These are phyloP conservation scores for Umimayanthus chanpuru DNA, from an alignment of 92 coral and sea anemone species.

Conservation along the genomic window DNA sequence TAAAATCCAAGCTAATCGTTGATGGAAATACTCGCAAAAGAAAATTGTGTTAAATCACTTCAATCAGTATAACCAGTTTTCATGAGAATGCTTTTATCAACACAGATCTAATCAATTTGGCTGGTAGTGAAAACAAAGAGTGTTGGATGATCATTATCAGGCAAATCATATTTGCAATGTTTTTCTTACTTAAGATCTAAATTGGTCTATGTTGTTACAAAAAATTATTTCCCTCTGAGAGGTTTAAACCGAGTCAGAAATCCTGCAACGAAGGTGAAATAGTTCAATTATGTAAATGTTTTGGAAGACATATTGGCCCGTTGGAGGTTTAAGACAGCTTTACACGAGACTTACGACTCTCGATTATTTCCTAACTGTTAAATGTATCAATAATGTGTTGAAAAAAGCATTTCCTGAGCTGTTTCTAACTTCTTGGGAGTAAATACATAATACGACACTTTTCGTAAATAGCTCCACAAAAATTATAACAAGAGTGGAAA, in stretches of 20 bases:
- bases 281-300: background rate
- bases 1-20: background rate
- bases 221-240: background rate
- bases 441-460: background rate
- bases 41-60: background rate
- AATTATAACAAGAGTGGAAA: background rate
- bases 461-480: background rate
- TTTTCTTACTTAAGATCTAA: background rate
- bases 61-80: background rate
- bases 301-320: too few relatives aligned
- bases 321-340: background rate
- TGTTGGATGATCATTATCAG: background rate
- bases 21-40: background rate
- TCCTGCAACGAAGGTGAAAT: background rate
- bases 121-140: too few relatives aligned
- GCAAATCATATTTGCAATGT: background rate
- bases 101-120: background rate
- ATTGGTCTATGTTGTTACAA: background rate
- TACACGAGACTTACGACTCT: background rate
- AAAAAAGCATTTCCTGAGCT: background rate
- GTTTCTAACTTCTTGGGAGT: background rate
- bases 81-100: too few relatives aligned
- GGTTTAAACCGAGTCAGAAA: background rate
- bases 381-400: background rate
- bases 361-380: background rate